These are phyloP conservation scores for Eristalis pertinax DNA, from an alignment of 2,888 invertebrate species.

Conservation along the genomic window DNA sequence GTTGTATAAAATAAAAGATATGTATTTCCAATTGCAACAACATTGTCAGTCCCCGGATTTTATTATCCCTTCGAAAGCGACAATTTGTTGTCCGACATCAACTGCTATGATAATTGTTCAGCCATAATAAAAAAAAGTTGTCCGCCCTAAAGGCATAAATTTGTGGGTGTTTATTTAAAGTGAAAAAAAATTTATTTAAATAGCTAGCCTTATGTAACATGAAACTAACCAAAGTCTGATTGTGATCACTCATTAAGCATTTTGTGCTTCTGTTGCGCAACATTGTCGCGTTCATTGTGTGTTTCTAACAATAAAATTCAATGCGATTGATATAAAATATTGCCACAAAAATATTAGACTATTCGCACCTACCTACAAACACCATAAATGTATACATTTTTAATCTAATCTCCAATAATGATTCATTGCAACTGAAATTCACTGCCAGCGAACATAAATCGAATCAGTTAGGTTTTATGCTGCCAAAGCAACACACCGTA, in stretches of 20 bases:
- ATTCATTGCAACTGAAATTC: conserved; percentile 23
- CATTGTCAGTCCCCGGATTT: too few species aligned
- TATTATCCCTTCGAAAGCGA: too few species aligned
- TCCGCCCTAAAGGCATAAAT: too few species aligned
- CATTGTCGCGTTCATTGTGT: not conserved
- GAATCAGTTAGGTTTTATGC: conserved; percentile 5
- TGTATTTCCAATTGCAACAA: too few species aligned
- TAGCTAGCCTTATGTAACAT: too few species aligned
- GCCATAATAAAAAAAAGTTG: too few species aligned
- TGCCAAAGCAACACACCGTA: not conserved
- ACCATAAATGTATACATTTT: conserved; percentile 1
- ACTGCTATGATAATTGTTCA: too few species aligned
- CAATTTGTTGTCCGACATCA: too few species aligned
- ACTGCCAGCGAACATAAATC: conserved; percentile 14
- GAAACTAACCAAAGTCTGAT: not conserved
- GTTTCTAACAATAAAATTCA: not conserved
- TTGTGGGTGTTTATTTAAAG: too few species aligned
- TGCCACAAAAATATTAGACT: not conserved
- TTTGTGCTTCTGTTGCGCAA: conserved; percentile 8
- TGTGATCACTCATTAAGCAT: not conserved
- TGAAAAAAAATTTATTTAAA: too few species aligned
- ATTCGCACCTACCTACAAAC: not conserved
- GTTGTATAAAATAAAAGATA: too few species aligned
- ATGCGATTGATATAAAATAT: not conserved
- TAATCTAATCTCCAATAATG: not conserved